Evolutionary conservation across 2,888 invertebrate genomes (phyloP).

Genomic region (Lobophora halterata): DNA sequence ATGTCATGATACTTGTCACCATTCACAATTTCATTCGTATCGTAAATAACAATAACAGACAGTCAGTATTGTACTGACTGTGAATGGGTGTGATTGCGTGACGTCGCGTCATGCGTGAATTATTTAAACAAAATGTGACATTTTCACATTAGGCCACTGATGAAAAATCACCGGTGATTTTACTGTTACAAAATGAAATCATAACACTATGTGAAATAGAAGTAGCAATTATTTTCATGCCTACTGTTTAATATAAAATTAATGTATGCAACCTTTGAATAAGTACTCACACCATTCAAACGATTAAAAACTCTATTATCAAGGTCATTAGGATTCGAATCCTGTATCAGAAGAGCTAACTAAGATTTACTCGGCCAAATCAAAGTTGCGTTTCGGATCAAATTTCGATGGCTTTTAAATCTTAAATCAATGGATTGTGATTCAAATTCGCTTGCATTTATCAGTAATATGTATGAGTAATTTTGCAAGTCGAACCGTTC

Average conservation of each 20-base stretch:
- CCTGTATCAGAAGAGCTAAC: neutral
- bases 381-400: neutral
- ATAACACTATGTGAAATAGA: no score
- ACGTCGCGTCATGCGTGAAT: no score
- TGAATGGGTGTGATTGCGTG: no score
- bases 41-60: no score
- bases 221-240: no score
- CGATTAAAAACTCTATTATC: slow-evolving; percentile 5
- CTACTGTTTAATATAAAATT: slow-evolving; percentile 43
- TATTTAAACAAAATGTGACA: no score
- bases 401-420: neutral
- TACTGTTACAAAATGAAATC: no score
- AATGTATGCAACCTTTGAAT: slow-evolving; percentile 17
- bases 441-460: slow-evolving; percentile 9
- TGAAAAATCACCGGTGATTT: no score
- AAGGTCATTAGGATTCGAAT: neutral
- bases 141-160: no score
- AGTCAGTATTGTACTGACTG: no score
- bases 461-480: slow-evolving; percentile 1
- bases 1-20: no score
- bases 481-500: slow-evolving; percentile 14
- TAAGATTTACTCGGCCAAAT: slow-evolving; percentile 3
- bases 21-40: no score
- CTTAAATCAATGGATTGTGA: slow-evolving; percentile 1
- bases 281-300: neutral